Evolutionary conservation across 2,888 invertebrate genomes (phyloP), one percentile per base, ranked within the genome.

Genomic region (Lydus trimaculatus): DNA sequence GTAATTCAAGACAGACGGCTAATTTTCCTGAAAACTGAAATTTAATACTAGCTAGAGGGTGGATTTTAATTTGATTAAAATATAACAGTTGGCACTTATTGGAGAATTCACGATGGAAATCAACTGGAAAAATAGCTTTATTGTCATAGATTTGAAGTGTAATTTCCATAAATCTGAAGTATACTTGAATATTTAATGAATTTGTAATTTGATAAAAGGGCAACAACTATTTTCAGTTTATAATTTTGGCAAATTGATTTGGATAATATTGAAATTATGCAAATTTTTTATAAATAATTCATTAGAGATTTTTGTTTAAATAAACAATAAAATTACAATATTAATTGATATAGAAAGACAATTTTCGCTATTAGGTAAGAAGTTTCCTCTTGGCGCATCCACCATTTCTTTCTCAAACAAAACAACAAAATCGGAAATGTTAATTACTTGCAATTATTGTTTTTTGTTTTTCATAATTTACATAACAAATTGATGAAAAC

Each of bases 271-370:
- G n/a, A n/a, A n/a, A n/a, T n/a, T n/a, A n/a, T n/a, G n/a, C n/a
- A n/a, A n/a, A n/a, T 11, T 0, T 13, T 13, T 13, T 11, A 36
- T 36, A 13, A 36, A 36, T 36, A 36, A 36, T 36, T 15, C 13
- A 36, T 36, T 13, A 4, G 13, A 36, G 13, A 36, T 36, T 43
- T 43, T 13, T 17, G 17, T 7, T 43, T 6, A 43, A 17, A 7
- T 43, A 43, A 43, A 43, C n/a, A 43, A 43, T 43, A 43, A 43
- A 43, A 43, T 43, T 43, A 17, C n/a, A 43, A 43, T 43, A n/a
- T 43, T n/a, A n/a, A 43, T 43, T 5, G 43, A 43, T 43, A 43
- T 43, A 6, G 4, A 43, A 17, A 43, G n/a, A n/a, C n/a, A n/a
- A n/a, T n/a, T 17, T 6, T 43, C 11, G 7, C 7, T 33, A 7